Percentiles rank a stretch among this genome's conserved stretches.
These are phyloP conservation scores for Lipotes vexillifer DNA, from an alignment of 2,113 vertebrate species.

Conservation along the genomic window DNA sequence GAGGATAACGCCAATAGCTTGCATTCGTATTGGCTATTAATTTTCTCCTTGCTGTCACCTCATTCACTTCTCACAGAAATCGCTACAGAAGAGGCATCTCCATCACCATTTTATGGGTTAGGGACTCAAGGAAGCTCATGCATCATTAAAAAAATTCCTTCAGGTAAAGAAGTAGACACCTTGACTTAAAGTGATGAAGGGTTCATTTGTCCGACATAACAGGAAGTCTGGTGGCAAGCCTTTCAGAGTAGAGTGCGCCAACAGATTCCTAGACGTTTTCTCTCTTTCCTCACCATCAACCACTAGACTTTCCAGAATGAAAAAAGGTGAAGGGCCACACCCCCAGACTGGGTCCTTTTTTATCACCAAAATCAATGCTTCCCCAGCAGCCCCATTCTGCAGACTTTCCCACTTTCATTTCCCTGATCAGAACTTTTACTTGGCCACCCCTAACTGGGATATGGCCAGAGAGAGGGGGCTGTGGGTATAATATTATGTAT, in stretches of 20 bases:
- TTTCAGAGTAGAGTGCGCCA: not conserved
- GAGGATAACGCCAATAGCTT: not conserved
- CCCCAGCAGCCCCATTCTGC: not conserved
- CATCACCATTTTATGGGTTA: not conserved
- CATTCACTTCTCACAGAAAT: not conserved
- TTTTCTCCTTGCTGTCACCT: not conserved
- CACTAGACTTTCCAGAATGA: not conserved
- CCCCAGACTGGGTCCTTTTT: not conserved
- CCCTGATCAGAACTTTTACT: not conserved
- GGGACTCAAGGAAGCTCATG: not conserved
- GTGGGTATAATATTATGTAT: not conserved
- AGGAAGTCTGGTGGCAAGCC: not conserved
- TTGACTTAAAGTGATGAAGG: not conserved
- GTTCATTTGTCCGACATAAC: not conserved
- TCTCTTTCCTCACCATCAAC: not conserved
- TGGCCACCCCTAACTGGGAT: not conserved
- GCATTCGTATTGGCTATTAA: fast-evolving
- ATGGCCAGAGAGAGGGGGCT: not conserved
- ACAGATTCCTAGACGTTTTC: not conserved
- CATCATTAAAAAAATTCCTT: not conserved
- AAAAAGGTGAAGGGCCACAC: not conserved
- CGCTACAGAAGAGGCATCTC: not conserved
- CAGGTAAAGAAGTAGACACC: not conserved
- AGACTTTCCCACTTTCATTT: not conserved
- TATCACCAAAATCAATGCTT: not conserved